A percentile compares a stretch with the other conserved stretches of the same genome.
These are phyloP conservation scores for Agrochola litura DNA, from an alignment of 2,888 invertebrate genomes.

Conservation along the genomic window DNA sequence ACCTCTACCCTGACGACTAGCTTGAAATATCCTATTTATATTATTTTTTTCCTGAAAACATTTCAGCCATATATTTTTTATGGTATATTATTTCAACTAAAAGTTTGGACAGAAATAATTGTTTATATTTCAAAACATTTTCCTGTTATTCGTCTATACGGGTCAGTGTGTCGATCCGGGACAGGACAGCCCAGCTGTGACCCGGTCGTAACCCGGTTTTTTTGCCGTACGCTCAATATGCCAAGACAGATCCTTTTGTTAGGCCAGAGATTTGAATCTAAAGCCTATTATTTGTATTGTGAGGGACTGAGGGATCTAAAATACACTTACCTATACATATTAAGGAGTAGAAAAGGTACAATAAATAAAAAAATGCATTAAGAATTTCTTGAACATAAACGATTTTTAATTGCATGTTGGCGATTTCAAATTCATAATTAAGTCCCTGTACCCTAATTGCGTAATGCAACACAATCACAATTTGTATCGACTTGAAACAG, in stretches of 20 bases:
- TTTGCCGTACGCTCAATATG: constrained; percentile 40
- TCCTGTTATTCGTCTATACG: constrained; percentile 53
- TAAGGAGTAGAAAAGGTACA: too few relatives aligned
- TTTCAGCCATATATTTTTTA: not conserved
- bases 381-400: too few relatives aligned
- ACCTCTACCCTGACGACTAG: not conserved
- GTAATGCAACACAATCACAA: too few relatives aligned
- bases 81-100: not conserved
- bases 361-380: too few relatives aligned
- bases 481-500: too few relatives aligned
- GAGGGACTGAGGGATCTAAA: not conserved
- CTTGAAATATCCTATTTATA: not conserved
- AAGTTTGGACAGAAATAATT: constrained; percentile 2
- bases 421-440: too few relatives aligned
- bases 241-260: constrained; percentile 14
- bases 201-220: constrained; percentile 64
- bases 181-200: constrained; percentile 70
- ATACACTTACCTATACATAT: not conserved
- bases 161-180: constrained; percentile 75
- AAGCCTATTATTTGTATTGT: not conserved
- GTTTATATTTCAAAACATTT: constrained; percentile 34
- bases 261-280: not conserved
- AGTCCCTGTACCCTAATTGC: too few relatives aligned
- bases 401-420: too few relatives aligned
- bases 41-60: not conserved